Evolutionary conservation across 2,888 invertebrate species (phyloP), one percentile per base, ranked within the genome.

Genomic region (Lasioglossum malachurum): DNA sequence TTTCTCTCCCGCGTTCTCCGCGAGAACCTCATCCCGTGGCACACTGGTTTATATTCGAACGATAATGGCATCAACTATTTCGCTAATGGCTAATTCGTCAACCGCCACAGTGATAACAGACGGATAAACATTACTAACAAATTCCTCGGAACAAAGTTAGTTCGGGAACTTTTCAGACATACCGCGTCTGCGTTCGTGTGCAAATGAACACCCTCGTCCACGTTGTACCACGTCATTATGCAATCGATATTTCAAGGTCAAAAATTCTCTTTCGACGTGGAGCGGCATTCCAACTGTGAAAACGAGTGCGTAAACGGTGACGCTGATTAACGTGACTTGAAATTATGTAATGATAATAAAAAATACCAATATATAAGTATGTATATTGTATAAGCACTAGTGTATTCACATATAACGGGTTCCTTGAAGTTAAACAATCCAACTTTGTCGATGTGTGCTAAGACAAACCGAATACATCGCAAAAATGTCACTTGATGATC

Each of bases 221-320:
- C 76, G 76, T 35, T 77, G 67, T 44, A 23, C 49, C 49, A 49
- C 35, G 49, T 44, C 35, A 53, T 64, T 74, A 49, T 75, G 78
- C 72, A 10, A 78, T 72, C 71, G 78, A 69, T 46, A 57, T 38
- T 46, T 35, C 31, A 69, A 35, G 49, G 31, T 35, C n/a, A 49
- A 35, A 16, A 71, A 44, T 23, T 16, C n/a, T 41, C 35, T 35
- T 38, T 35, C 71, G 71, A 38, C n/a, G 49, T 41, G 41, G 44
- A 57, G 53, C 60, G 73, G 49, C 35, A 41, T 64, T 60, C 38
- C 71, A 78, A 84, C 85, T 79, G 84, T 64, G 72, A 4, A 14
- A 38, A 72, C 53, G 64, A 38, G 73, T 49, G 85, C 46, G 79
- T 75, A 46, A 75, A 75, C 75, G 53, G 71, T 71, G 71, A 41